Evolutionary conservation across 1,140 invertebrate species (phyloP).

Genomic region (Sinonovacula constricta): DNA sequence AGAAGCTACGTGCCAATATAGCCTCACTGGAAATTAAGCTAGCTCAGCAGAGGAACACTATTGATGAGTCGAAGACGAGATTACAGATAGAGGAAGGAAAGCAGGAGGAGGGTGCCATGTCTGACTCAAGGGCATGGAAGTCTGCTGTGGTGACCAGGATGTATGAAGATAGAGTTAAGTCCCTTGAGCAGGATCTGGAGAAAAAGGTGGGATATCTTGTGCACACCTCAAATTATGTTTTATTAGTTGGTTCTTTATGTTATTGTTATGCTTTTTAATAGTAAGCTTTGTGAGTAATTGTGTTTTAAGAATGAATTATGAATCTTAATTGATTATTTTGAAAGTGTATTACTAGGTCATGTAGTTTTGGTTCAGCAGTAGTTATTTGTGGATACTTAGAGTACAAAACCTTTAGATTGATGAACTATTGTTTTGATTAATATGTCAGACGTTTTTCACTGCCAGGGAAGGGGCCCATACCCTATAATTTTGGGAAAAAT

Average conservation of each 20-base stretch:
- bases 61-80: constrained; percentile 65
- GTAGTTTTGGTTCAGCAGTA: too few relatives aligned
- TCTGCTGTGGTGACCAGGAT: constrained; percentile 72
- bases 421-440: too few relatives aligned
- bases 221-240: too few relatives aligned
- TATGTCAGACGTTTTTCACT: too few relatives aligned
- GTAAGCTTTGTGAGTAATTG: background rate
- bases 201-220: constrained; percentile 72
- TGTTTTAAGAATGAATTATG: too few relatives aligned
- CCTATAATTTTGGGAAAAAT: too few relatives aligned
- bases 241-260: background rate
- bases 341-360: too few relatives aligned
- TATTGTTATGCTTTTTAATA: background rate
- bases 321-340: too few relatives aligned
- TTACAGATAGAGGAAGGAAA: constrained; percentile 68
- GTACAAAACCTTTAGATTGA: too few relatives aligned
- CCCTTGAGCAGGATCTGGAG: constrained; percentile 69
- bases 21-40: constrained; percentile 67
- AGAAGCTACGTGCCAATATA: constrained; percentile 70
- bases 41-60: constrained; percentile 66
- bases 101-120: constrained; percentile 43
- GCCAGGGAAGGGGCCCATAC: too few relatives aligned
- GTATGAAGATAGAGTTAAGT: constrained; percentile 75
- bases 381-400: too few relatives aligned
- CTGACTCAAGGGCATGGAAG: constrained; percentile 75